phyloP scores from a whole-genome alignment of 1,140 invertebrate genomes.

The Uloborus diversus region DNA sequence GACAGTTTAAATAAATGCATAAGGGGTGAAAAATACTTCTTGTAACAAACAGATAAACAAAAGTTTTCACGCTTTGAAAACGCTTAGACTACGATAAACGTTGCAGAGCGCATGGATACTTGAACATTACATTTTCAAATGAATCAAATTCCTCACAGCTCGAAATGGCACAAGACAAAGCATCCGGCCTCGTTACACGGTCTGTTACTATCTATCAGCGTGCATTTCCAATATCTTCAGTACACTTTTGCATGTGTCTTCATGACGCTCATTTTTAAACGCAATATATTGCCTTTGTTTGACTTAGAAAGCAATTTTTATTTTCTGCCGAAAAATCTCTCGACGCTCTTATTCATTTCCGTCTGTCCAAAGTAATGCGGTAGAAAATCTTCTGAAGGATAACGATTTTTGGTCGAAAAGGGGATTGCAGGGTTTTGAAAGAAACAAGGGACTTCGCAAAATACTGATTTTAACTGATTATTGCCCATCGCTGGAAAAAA shows the following conservation, averaged over 20 bases:
- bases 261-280: conserved; percentile 24
- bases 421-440: too few species aligned
- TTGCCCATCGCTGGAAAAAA: too few species aligned
- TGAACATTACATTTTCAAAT: background rate
- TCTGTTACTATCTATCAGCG: conserved; percentile 2
- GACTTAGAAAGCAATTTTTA: conserved; percentile 24
- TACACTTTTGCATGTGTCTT: background rate
- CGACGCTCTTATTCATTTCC: conserved; percentile 14
- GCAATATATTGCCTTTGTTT: conserved; percentile 35
- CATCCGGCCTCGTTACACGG: background rate
- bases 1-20: conserved; percentile 35
- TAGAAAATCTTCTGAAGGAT: too few species aligned
- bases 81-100: background rate
- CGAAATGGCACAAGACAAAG: background rate
- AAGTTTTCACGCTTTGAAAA: background rate
- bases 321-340: background rate
- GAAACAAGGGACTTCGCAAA: too few species aligned
- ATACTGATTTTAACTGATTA: too few species aligned
- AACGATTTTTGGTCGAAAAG: too few species aligned
- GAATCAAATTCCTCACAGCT: conserved; percentile 10
- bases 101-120: background rate
- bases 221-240: background rate
- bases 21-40: conserved; percentile 17
- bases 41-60: background rate
- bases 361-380: too few species aligned